Evolutionary conservation across 2,888 invertebrate genomes (phyloP).

Genomic region (Mimas tiliae): DNA sequence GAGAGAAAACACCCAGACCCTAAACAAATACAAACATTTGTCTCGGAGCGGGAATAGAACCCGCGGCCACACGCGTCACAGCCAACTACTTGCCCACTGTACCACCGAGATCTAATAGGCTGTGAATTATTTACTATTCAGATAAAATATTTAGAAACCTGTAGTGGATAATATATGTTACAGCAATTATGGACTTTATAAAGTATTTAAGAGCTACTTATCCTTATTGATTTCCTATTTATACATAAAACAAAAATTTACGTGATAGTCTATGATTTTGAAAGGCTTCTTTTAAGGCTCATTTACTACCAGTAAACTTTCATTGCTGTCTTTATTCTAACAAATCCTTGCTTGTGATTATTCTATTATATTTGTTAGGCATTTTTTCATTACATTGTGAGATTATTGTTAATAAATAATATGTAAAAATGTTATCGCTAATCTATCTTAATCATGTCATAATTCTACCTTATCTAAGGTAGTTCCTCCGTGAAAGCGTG

Average conservation of each 20-base stretch:
- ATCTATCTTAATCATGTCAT: slow-evolving; percentile 13
- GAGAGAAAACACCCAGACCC: too few relatives aligned
- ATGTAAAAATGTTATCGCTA: neutral
- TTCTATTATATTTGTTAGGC: neutral
- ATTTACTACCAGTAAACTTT: neutral
- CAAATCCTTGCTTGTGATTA: neutral
- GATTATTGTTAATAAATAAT: neutral
- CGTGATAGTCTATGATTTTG: neutral
- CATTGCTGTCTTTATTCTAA: neutral
- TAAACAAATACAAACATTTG: too few relatives aligned
- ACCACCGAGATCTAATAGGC: too few relatives aligned
- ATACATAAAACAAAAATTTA: neutral
- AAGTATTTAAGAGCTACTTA: too few relatives aligned
- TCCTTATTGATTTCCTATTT: neutral
- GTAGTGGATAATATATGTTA: too few relatives aligned
- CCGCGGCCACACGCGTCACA: too few relatives aligned
- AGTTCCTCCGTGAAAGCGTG: neutral
- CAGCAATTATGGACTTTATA: too few relatives aligned
- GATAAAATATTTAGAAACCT: too few relatives aligned
- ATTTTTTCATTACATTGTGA: neutral
- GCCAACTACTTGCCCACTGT: too few relatives aligned
- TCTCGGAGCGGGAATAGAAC: too few relatives aligned
- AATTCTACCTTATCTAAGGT: neutral
- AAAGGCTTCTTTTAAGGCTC: neutral
- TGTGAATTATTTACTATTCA: too few relatives aligned